A percentile compares a stretch with the other conserved stretches of the same genome.
These are phyloP conservation scores for Mesochorus sp. DNA, from an alignment of 2,888 invertebrate genomes.

Conservation along the genomic window DNA sequence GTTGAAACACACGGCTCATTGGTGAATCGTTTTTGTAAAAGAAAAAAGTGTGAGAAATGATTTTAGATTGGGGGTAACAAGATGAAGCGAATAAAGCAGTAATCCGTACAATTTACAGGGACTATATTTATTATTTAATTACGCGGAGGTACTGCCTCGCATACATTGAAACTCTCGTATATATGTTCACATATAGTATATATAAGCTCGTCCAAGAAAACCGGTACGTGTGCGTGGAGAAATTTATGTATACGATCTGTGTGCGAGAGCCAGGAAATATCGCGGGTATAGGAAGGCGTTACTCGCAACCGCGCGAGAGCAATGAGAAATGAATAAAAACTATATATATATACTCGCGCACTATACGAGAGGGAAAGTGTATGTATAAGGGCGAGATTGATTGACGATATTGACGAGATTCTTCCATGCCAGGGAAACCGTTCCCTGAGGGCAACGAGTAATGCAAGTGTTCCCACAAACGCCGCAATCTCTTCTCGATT, in stretches of 20 bases:
- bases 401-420: constrained; percentile 41
- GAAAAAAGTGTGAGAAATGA: not conserved
- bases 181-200: constrained; percentile 2
- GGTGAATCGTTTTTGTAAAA: not conserved
- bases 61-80: not conserved
- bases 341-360: not conserved
- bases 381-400: constrained; percentile 31
- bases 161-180: too few species aligned
- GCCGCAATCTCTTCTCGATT: constrained; percentile 31
- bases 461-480: not conserved
- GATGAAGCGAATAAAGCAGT: constrained; percentile 23
- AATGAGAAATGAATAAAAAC: not conserved
- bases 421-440: too few species aligned
- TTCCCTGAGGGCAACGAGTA: not conserved
- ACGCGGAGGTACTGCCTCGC: constrained; percentile 9
- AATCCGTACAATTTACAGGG: constrained; percentile 29
- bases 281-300: constrained; percentile 27
- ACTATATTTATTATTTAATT: constrained; percentile 60
- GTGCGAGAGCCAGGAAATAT: constrained; percentile 35
- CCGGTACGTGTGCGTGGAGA: not conserved
- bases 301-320: not conserved
- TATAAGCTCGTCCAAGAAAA: not conserved
- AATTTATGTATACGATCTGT: not conserved
- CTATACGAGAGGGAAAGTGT: constrained; percentile 48
- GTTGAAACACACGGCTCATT: not conserved